These are phyloP conservation scores for Saguinus midas DNA, from an alignment of 2,113 vertebrate species.

Conservation along the genomic window DNA sequence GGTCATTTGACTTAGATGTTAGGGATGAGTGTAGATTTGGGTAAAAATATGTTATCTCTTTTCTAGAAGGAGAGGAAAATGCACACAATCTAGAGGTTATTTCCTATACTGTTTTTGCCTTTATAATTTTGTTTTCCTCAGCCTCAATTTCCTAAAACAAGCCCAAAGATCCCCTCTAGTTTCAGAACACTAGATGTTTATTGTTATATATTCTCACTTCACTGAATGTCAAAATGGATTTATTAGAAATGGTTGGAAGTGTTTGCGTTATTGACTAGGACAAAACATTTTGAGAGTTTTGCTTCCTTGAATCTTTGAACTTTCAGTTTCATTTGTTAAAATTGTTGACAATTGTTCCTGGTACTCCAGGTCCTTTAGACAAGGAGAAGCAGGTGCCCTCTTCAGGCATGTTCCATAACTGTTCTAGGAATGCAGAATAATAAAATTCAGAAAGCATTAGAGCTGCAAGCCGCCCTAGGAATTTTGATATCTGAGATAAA, in stretches of 20 bases:
- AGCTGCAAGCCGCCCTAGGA: neutral
- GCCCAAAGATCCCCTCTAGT: neutral
- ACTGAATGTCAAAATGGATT: conserved; percentile 5
- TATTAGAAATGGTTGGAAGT: neutral
- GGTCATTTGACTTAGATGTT: neutral
- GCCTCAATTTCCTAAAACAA: conserved; percentile 18
- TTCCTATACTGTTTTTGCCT: neutral
- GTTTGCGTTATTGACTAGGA: neutral
- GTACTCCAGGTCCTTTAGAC: neutral
- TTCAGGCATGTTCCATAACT: conserved; percentile 73
- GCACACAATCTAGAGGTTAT: neutral
- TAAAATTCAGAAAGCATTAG: neutral
- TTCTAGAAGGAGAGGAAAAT: conserved; percentile 3
- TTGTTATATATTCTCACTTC: neutral
- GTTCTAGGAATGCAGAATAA: conserved; percentile 3
- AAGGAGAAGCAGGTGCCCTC: conserved; percentile 73
- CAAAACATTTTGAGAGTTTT: conserved; percentile 21
- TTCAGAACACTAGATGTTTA: neutral
- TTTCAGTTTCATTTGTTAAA: conserved; percentile 42
- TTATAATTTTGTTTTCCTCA: conserved; percentile 50
- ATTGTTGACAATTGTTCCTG: neutral
- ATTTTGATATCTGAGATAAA: conserved; percentile 43
- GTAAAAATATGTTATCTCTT: neutral
- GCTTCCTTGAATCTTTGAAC: conserved; percentile 27
- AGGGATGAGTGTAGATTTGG: neutral